Evolutionary conservation across 2,888 invertebrate genomes (phyloP), one percentile per base, ranked within the genome.

Genomic region (Ceramica pisi): DNA sequence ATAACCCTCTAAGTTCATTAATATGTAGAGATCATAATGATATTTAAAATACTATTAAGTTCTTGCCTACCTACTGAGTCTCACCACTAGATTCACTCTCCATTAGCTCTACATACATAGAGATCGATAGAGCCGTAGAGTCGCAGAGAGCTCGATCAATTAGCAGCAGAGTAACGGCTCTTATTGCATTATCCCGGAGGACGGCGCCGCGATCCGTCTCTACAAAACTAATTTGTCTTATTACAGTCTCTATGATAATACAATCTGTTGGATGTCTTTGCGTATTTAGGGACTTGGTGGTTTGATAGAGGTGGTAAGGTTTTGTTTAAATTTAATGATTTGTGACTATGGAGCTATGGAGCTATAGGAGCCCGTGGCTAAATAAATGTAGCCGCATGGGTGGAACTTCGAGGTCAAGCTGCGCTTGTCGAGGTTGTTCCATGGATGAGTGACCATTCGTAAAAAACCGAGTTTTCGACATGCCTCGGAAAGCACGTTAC

Each of bases 101-200:
- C 48, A 75, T 80, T 53, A 60, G 21, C 51, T 80, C 19, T 56
- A 77, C 63, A 57, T 56, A 65, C 9, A 57, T 79, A 63, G 26
- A 65, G 56, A 67, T 68, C 68, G 74, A 70, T 82, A 68, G 41
- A 75, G 63, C 46, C 31, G 14, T 64, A 63, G 65, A 68, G 70
- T 74, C 59, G 69, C 73, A 79, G 76, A 85, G 75, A 85, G 82
- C 86, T 84, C 84, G 82, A 86, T 84, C 84, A 84, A 84, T 84
- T 84, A 84, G 76, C 35, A 50, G 68, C 48, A 46, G 73, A 80
- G 84, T 67, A 83, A 70, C 70, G 60, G 68, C 64, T 83, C 85
- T 85, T 83, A 83, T 83, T 83, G 85, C 75, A 69, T 83, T 85
- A 83, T 82, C 85, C 83, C 81, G 6, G 19, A 71, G 83, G 81